Conservation (phyloP, 1,140 invertebrate genomes). For the Drosophila nigromelanica region DNA sequence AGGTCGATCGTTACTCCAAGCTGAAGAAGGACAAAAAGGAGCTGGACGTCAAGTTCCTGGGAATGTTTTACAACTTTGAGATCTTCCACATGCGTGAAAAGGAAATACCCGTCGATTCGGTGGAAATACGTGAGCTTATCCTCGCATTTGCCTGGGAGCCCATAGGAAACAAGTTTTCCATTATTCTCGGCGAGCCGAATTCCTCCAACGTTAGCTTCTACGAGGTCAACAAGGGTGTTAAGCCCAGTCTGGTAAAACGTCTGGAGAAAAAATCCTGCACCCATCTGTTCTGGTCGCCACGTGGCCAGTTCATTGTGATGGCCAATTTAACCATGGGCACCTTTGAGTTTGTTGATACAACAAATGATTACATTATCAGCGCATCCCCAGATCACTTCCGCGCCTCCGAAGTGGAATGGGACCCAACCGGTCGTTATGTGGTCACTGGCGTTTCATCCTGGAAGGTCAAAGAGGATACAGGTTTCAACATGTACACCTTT, state of each 20-base stretch:
- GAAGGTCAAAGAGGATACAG: conserved; percentile 98
- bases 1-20: conserved; percentile 98
- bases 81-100: conserved; percentile 99
- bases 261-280: conserved; percentile 96
- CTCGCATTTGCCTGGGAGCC: conserved; percentile 99
- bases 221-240: conserved; percentile 94
- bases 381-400: conserved; percentile 96
- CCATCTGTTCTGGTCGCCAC: conserved; percentile 98
- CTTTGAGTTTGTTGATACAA: conserved; percentile 97
- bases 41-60: conserved; percentile 95
- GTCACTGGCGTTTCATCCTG: conserved; percentile 97
- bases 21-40: conserved; percentile 95
- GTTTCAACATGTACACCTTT: conserved; percentile 99
- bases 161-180: conserved; percentile 96
- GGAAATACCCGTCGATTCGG: conserved; percentile 98
- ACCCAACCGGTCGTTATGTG: conserved; percentile 99
- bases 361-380: conserved; percentile 96
- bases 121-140: conserved; percentile 97
- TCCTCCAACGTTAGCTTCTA: conserved; percentile 97
- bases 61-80: conserved; percentile 99
- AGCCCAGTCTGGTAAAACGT: conserved; percentile 93
- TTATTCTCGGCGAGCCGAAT: conserved; percentile 96
- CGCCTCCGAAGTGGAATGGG: conserved; percentile 98
- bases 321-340: conserved; percentile 94
- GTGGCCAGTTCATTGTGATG: conserved; percentile 97